Conservation (phyloP, 2,113 vertebrate species). For the Isichthys henryi region DNA sequence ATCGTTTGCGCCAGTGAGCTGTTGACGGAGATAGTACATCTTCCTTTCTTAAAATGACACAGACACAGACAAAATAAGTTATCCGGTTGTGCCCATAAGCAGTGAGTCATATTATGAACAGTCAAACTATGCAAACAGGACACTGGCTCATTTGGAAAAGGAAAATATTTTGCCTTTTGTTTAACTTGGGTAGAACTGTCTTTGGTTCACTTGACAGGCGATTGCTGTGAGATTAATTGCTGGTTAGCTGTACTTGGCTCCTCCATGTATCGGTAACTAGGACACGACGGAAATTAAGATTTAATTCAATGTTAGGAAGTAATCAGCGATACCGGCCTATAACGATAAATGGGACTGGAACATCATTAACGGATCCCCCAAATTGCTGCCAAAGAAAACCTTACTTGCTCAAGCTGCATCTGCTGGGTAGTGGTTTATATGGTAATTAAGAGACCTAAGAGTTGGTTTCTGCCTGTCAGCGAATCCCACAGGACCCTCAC, state of each 20-base stretch:
- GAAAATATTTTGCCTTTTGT: neutral
- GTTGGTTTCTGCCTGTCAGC: neutral
- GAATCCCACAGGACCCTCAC: neutral
- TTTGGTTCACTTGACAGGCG: neutral
- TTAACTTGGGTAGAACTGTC: neutral
- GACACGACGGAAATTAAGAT: neutral
- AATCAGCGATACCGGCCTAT: neutral
- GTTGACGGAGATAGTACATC: neutral
- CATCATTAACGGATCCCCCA: neutral
- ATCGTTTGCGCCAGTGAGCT: neutral
- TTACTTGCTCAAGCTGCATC: neutral
- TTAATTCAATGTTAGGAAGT: neutral
- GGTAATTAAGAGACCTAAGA: neutral
- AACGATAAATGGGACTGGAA: neutral
- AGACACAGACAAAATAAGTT: neutral
- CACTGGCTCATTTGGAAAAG: neutral
- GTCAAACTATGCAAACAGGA: neutral
- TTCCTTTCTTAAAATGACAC: neutral
- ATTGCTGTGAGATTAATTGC: neutral
- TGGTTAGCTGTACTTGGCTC: neutral
- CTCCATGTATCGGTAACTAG: neutral
- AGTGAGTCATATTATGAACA: neutral
- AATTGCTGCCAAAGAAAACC: neutral
- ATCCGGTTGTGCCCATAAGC: neutral
- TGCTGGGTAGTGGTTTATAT: neutral